Conservation (phyloP, 1,140 invertebrate species). For the Meteorus sp. region DNA sequence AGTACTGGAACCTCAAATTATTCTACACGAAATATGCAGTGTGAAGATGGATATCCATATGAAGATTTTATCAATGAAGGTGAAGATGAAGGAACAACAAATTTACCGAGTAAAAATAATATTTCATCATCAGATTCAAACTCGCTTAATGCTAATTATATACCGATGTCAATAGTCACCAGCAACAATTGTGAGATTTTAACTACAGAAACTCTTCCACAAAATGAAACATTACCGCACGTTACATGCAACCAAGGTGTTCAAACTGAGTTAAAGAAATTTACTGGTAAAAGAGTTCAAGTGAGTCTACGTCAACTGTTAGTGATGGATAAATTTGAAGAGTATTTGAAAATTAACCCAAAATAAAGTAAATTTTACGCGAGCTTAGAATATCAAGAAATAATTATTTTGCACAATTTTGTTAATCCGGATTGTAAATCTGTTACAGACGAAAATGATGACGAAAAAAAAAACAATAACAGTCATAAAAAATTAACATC, state of each 20-base stretch:
- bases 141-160: background rate
- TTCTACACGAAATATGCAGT: background rate
- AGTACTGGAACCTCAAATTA: background rate
- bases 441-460: conserved; percentile 2
- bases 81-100: background rate
- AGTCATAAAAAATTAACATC: conserved; percentile 14
- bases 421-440: conserved; percentile 12
- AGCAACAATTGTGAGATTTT: conserved; percentile 3
- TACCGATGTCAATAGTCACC: background rate
- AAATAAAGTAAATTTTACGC: conserved; percentile 14
- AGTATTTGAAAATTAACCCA: background rate
- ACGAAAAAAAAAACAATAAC: conserved; percentile 6
- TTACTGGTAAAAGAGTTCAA: conserved; percentile 19
- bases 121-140: background rate
- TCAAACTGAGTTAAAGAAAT: conserved; percentile 21
- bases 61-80: background rate
- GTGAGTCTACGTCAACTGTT: conserved; percentile 12
- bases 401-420: conserved; percentile 8
- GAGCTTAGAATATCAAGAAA: conserved; percentile 9
- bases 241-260: conserved; percentile 4
- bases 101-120: background rate
- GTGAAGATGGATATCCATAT: background rate
- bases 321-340: conserved; percentile 19
- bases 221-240: background rate
- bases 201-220: background rate